Evolutionary conservation across 2,888 invertebrate species (phyloP), one percentile per base, ranked within the genome.

Genomic region (Isotomurus palustris): DNA sequence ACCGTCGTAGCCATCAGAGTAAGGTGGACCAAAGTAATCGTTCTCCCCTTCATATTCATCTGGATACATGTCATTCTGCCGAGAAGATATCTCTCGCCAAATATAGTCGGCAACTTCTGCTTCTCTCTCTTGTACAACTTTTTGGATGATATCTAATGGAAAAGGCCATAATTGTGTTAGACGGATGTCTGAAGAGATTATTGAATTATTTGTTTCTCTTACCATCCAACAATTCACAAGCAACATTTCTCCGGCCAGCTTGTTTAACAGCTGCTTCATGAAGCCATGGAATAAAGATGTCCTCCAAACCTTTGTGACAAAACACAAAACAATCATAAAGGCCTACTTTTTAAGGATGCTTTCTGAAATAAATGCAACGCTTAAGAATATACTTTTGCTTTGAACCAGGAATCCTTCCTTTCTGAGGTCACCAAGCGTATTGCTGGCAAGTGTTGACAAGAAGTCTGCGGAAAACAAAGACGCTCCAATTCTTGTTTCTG

Each of bases 401-500:
- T 36, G 25, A 1, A 44, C 12, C 48, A 64, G 35, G 29, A 27
- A 53, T 21, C 64, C 64, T 12, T 58, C 48, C 3, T 52, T 8
- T 43, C 48, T 36, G 35, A 64, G 22, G 2, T 43, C 8, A 8
- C 40, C 36, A 32, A 64, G 41, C 3, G 56, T 48, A 1, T 40
- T 51, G 3, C 92, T 92, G 72, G 93, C 81, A 72, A 93, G 80
- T 75, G 89, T 88, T 24, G 88, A 87, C 74, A 93, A 84, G 77
- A 91, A 91, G 62, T 88, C 89, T 72, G 88, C 88, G 73, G 91
- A 83, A 60, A 93, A 82, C 63, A 87, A 85, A 25, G 88, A 84
- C 1, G 89, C 89, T 1, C 88, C 87, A 36, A 88, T 85, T 60
- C 88, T 85, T 73, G 87, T 87, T 67, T 79, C 79, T 71, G 88